phyloP scores from a whole-genome alignment of 2,797 vertebrate species.

The Otus scops region DNA sequence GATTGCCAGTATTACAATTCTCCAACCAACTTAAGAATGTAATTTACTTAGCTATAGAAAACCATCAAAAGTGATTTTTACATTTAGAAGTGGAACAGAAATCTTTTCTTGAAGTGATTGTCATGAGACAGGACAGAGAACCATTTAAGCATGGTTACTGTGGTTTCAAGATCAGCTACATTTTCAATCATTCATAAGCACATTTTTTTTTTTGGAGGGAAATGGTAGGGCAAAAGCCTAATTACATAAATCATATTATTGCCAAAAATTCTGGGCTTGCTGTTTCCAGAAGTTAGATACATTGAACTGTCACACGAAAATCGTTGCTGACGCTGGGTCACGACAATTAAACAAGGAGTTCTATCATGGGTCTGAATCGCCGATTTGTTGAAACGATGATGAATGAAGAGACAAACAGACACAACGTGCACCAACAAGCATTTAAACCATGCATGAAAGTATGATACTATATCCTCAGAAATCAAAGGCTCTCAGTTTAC shows the following conservation, averaged over 20 bases:
- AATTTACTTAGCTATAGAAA: background rate
- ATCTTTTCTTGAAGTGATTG: background rate
- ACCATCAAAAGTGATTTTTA: background rate
- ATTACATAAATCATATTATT: background rate
- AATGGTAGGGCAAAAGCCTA: background rate
- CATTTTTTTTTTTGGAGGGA: background rate
- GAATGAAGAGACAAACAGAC: background rate
- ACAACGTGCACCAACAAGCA: background rate
- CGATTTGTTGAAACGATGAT: background rate
- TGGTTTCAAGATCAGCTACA: background rate
- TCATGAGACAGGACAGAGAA: background rate
- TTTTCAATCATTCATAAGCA: background rate
- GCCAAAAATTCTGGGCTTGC: background rate
- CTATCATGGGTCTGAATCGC: background rate
- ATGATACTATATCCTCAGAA: background rate
- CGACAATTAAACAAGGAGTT: background rate
- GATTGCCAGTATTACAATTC: background rate
- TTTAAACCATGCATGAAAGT: accelerated
- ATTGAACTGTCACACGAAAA: background rate
- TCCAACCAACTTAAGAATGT: background rate
- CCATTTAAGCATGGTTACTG: too few relatives aligned
- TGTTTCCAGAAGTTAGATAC: background rate
- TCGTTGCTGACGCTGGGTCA: background rate
- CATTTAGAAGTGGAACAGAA: background rate
- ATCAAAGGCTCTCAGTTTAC: background rate